Percentiles rank a stretch among this genome's conserved stretches.
phyloP scores from a whole-genome alignment of 2,113 vertebrate genomes.

The Propithecus coquereli region DNA sequence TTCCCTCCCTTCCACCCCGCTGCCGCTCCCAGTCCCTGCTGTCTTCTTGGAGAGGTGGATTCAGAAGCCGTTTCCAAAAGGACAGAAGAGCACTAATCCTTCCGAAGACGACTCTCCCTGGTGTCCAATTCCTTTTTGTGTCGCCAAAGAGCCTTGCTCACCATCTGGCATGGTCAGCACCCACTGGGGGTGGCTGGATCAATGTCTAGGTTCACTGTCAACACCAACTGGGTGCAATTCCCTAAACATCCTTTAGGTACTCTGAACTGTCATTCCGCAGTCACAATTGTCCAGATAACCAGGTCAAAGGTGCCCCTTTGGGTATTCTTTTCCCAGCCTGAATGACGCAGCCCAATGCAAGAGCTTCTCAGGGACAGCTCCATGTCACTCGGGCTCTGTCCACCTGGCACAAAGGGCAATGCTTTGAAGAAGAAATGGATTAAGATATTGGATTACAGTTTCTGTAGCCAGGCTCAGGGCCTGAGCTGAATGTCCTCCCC shows the following conservation, averaged over 20 bases:
- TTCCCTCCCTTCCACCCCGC: not conserved
- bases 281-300: conserved; percentile 52
- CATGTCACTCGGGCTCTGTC: conserved; percentile 53
- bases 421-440: conserved; percentile 79
- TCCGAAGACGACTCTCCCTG: conserved; percentile 8
- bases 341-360: conserved; percentile 60
- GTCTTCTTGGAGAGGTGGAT: conserved; percentile 30
- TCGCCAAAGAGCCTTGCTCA: conserved; percentile 23
- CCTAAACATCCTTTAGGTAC: conserved; percentile 52
- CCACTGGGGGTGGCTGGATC: not conserved
- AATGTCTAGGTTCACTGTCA: conserved; percentile 48
- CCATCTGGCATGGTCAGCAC: not conserved
- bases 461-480: conserved; percentile 63
- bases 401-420: conserved; percentile 65
- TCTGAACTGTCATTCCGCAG: conserved; percentile 21
- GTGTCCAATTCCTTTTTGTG: conserved; percentile 33
- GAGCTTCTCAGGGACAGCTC: conserved; percentile 52
- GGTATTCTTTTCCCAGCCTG: conserved; percentile 44
- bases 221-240: conserved; percentile 27
- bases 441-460: conserved; percentile 73
- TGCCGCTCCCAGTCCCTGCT: not conserved
- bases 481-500: conserved; percentile 59
- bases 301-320: conserved; percentile 59
- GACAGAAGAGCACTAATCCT: conserved; percentile 29
- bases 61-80: conserved; percentile 45